A percentile compares a stretch with the other conserved stretches of the same genome.
Evolutionary conservation across 2,113 vertebrate species (phyloP).

Genomic region (Pipa parva): DNA sequence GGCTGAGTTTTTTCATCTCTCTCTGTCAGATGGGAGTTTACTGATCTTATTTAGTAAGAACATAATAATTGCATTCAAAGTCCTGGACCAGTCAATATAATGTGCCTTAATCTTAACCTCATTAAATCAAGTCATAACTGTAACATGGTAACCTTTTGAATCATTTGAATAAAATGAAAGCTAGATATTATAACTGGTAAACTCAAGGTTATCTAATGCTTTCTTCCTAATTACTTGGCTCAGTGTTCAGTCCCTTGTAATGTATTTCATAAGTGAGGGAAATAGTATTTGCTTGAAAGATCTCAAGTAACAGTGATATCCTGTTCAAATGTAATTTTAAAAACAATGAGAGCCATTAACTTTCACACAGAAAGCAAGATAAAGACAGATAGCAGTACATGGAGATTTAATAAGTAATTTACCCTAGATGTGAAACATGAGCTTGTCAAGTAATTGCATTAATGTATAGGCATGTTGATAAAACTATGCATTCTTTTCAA

Average conservation of each 20-base stretch:
- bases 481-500: slow-evolving; percentile 64
- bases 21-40: too few species aligned
- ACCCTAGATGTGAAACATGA: slow-evolving; percentile 81
- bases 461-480: slow-evolving; percentile 82
- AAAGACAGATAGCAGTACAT: slow-evolving; percentile 86
- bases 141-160: too few species aligned
- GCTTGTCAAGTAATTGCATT: slow-evolving; percentile 80
- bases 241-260: slow-evolving; percentile 75
- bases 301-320: slow-evolving; percentile 94
- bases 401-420: slow-evolving; percentile 91
- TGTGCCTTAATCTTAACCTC: too few species aligned
- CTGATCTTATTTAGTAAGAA: too few species aligned
- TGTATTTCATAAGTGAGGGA: slow-evolving; percentile 86
- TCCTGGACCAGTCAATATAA: too few species aligned
- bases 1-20: too few species aligned
- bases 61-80: too few species aligned
- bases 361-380: slow-evolving; percentile 85
- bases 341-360: slow-evolving; percentile 91
- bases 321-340: slow-evolving; percentile 94
- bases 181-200: slow-evolving; percentile 58
- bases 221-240: slow-evolving; percentile 69
- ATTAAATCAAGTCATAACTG: too few species aligned
- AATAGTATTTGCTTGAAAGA: slow-evolving; percentile 87
- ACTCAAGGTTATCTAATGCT: slow-evolving; percentile 69
- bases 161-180: slow-evolving; percentile 49